Evolutionary conservation across 1,140 invertebrate species (phyloP), one percentile per base, ranked within the genome.

Genomic region (Cherax destructor): DNA sequence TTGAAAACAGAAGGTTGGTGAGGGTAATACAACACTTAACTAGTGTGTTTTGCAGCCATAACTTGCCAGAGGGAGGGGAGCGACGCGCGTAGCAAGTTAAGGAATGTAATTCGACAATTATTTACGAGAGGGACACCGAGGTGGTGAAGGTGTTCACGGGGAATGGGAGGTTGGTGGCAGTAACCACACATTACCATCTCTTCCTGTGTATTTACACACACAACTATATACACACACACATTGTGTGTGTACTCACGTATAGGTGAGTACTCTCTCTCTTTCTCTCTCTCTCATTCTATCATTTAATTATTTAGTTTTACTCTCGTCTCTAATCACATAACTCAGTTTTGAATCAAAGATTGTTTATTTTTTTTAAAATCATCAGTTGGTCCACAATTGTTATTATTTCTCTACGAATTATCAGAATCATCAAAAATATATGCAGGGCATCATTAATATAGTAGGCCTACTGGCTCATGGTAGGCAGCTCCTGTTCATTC

Each of bases 161-260:
- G 74, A 74, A 21, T 21, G 30, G 52, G 4, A 41, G n/a, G 52
- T 41, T 47, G 24, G n/a, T 49, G 24, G 50, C 18, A 56, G 85
- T 86, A 86, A 86, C 78, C 85, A 86, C 61, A 78, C 69, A 86
- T 86, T 86, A 86, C 9, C 16, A 18, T 86, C 72, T 86, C 72
- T 81, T 79, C 86, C 78, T 72, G 77, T 72, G 76, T 86, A 24
- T 30, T 41, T 52, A 56, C 76, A 50, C 49, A 41, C 30, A 41
- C 30, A 41, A 41, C 30, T 41, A 41, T 41, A 41, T 41, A 41
- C 2, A 41, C 30, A 41, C 30, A 41, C 2, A 41, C 30, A 41
- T 41, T 4, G 52, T 56, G 52, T 56, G 52, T 56, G 52, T 56
- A 13, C 13, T 7, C 13, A 13, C 13, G 52, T 56, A 13, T 56